Conservation (phyloP, 2,797 vertebrate species). For the Peromyscus eremicus region DNA sequence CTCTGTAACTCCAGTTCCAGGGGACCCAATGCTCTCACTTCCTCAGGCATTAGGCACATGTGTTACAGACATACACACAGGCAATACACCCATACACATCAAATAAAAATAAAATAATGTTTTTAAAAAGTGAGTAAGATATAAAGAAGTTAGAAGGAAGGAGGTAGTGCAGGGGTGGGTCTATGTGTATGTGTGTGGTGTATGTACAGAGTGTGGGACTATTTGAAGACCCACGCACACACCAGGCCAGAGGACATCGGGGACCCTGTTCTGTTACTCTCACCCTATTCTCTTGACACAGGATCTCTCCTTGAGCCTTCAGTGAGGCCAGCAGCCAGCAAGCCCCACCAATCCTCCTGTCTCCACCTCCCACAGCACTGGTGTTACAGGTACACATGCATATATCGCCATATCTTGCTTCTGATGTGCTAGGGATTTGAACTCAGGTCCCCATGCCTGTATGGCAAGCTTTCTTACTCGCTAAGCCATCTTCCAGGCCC, state of each 20-base stretch:
- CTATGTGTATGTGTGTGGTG: neutral
- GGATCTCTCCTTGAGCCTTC: neutral
- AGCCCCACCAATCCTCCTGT: neutral
- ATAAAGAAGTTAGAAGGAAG: neutral
- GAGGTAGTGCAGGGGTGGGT: neutral
- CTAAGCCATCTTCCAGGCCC: neutral
- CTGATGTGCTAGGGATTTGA: neutral
- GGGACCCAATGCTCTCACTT: rapidly evolving
- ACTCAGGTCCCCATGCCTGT: neutral
- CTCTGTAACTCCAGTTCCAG: neutral
- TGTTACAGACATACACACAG: neutral
- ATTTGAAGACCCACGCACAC: neutral
- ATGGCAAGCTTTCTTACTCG: neutral
- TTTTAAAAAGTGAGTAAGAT: neutral
- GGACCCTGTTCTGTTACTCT: neutral
- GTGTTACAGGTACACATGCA: neutral
- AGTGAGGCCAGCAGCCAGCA: neutral
- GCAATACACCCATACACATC: neutral
- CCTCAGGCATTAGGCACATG: no score
- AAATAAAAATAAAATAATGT: neutral
- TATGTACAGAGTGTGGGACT: neutral
- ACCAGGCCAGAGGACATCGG: neutral
- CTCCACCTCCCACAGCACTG: neutral
- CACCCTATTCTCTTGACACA: neutral
- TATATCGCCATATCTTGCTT: neutral